Percentiles rank a stretch among this genome's conserved stretches.
Conservation (phyloP, 2,888 invertebrate species). For the Cheiracanthium punctorium region DNA sequence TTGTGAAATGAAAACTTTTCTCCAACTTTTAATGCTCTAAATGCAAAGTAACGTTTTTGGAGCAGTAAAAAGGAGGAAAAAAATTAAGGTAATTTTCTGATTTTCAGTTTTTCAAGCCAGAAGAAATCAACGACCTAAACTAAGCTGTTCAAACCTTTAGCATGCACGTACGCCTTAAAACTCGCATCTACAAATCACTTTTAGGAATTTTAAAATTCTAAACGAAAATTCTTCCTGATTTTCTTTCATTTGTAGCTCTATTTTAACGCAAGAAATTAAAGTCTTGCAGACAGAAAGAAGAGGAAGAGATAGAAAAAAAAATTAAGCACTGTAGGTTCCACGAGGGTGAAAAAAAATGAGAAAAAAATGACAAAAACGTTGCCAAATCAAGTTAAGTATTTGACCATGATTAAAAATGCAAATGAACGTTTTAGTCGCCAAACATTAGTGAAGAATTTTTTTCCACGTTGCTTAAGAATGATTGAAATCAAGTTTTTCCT, state of each 20-base stretch:
- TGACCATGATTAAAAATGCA: slow-evolving; percentile 70
- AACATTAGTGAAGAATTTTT: slow-evolving; percentile 57
- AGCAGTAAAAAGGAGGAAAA: slow-evolving; percentile 35
- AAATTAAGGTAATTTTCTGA: slow-evolving; percentile 23
- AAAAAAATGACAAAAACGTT: slow-evolving; percentile 25
- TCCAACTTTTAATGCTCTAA: slow-evolving; percentile 7
- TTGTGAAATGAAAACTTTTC: background rate
- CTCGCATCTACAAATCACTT: slow-evolving; percentile 50
- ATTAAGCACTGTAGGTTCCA: slow-evolving; percentile 22
- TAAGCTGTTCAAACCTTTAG: slow-evolving; percentile 37
- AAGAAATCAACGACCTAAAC: slow-evolving; percentile 48
- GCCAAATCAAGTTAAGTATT: slow-evolving; percentile 70
- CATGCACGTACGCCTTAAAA: slow-evolving; percentile 55
- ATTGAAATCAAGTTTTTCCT: slow-evolving; percentile 64
- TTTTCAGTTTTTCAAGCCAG: slow-evolving; percentile 43
- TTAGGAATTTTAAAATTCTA: slow-evolving; percentile 62
- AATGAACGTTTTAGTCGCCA: slow-evolving; percentile 68
- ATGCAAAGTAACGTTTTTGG: slow-evolving; percentile 2
- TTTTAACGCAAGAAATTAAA: slow-evolving; percentile 69
- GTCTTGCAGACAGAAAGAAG: slow-evolving; percentile 6
- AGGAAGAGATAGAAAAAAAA: slow-evolving; percentile 25
- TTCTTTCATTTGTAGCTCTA: slow-evolving; percentile 55
- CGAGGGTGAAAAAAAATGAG: slow-evolving; percentile 18
- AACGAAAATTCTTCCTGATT: slow-evolving; percentile 54
- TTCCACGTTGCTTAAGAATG: slow-evolving; percentile 33